These are phyloP conservation scores for Dasysyrphus tricinctus DNA, from an alignment of 2,888 invertebrate genomes.

Conservation along the genomic window DNA sequence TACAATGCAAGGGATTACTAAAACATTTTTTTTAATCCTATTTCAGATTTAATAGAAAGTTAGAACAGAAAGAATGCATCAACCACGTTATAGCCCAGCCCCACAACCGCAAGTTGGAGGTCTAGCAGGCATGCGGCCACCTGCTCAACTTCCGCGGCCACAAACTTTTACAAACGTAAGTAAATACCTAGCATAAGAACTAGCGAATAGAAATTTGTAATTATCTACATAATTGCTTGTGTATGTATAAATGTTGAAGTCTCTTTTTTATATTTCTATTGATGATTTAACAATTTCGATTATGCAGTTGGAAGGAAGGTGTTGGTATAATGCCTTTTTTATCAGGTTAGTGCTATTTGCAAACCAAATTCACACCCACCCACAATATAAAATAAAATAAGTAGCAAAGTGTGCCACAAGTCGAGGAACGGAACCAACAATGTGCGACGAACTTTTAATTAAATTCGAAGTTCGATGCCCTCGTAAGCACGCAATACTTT, in stretches of 20 bases:
- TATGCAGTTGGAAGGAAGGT: not conserved
- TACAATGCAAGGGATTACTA: slow-evolving; percentile 14
- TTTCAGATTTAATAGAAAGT: slow-evolving; percentile 59
- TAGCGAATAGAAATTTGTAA: not conserved
- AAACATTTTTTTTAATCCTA: slow-evolving; percentile 29
- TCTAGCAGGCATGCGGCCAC: slow-evolving; percentile 78
- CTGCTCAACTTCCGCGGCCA: slow-evolving; percentile 78
- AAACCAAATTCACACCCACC: slow-evolving; percentile 59
- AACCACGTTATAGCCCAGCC: slow-evolving; percentile 81
- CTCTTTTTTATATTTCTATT: slow-evolving; percentile 47
- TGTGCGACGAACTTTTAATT: slow-evolving; percentile 54
- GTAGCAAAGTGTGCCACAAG: slow-evolving; percentile 47
- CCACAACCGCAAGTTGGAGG: slow-evolving; percentile 77
- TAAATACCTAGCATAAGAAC: slow-evolving; percentile 76
- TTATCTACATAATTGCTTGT: not conserved
- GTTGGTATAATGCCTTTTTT: slow-evolving; percentile 5
- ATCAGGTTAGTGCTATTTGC: slow-evolving; percentile 56
- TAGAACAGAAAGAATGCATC: slow-evolving; percentile 78
- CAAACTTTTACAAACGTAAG: slow-evolving; percentile 84
- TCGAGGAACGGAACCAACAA: slow-evolving; percentile 42
- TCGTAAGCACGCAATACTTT: slow-evolving; percentile 63
- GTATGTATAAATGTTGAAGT: slow-evolving; percentile 14
- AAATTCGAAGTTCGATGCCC: slow-evolving; percentile 61
- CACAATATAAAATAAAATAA: slow-evolving; percentile 34
- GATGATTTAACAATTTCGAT: slow-evolving; percentile 8